Percentiles rank a stretch among this genome's conserved stretches.
Conservation (phyloP, 2,797 vertebrate species). For the Valencia hispanica region DNA sequence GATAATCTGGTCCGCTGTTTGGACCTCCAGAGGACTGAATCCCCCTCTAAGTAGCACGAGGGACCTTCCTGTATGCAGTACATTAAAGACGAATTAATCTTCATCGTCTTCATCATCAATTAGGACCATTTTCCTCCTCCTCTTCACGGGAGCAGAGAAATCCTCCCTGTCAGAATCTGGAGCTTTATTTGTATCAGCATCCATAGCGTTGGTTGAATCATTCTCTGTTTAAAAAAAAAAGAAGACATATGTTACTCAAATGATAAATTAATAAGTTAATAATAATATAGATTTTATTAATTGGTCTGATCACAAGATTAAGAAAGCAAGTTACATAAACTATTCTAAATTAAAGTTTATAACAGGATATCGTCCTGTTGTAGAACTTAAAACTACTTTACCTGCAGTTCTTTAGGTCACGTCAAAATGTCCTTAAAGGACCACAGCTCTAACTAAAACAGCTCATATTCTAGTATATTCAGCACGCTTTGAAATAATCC, state of each 20-base stretch:
- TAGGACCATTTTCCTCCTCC: slow-evolving; percentile 73
- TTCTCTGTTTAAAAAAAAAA: slow-evolving; percentile 55
- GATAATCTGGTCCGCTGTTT: slow-evolving; percentile 29
- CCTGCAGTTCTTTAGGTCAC: not conserved
- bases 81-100: slow-evolving; percentile 63
- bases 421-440: not conserved
- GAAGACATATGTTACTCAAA: not conserved
- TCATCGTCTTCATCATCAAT: slow-evolving; percentile 83
- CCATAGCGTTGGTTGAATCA: slow-evolving; percentile 29
- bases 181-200: slow-evolving; percentile 22
- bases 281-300: not conserved
- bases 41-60: slow-evolving; percentile 8
- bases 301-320: not conserved
- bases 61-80: slow-evolving; percentile 21
- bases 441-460: not conserved
- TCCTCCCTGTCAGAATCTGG: slow-evolving; percentile 61
- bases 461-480: not conserved
- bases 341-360: not conserved
- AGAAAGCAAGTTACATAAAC: not conserved
- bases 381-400: not conserved
- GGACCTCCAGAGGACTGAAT: slow-evolving; percentile 25
- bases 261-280: slow-evolving; percentile 8
- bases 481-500: not conserved
- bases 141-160: slow-evolving; percentile 70
- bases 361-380: not conserved